These are phyloP conservation scores for Melanaphis sacchari DNA, from an alignment of 1,140 invertebrate genomes.

Conservation along the genomic window DNA sequence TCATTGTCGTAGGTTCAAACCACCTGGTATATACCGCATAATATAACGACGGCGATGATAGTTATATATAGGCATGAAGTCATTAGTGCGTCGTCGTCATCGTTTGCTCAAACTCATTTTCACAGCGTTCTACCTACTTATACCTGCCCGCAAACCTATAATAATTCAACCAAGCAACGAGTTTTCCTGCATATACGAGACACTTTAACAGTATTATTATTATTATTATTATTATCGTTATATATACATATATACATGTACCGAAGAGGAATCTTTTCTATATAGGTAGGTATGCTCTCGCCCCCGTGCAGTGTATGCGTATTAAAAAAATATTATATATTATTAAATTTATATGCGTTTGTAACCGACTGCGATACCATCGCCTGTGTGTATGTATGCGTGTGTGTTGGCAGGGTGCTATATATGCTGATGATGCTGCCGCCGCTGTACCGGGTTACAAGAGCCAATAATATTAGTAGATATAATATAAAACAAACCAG, in stretches of 20 bases:
- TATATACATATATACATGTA: neutral
- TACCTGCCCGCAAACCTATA: neutral
- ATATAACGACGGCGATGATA: neutral
- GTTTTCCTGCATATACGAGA: neutral
- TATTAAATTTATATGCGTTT: neutral
- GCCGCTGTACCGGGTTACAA: neutral
- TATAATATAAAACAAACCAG: conserved; percentile 23
- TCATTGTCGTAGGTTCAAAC: neutral
- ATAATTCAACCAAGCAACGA: conserved; percentile 1
- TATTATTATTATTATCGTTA: neutral
- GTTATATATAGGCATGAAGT: neutral
- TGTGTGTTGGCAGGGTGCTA: conserved; percentile 38
- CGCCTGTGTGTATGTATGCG: neutral
- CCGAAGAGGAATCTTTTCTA: neutral
- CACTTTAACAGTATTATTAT: conserved; percentile 13
- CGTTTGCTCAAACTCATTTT: conserved; percentile 28
- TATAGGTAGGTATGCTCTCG: neutral
- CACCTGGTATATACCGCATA: neutral
- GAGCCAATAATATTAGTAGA: conserved; percentile 37
- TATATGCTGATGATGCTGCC: neutral
- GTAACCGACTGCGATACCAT: conserved; percentile 16
- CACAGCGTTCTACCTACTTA: neutral
- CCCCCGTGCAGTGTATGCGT: conserved; percentile 4
- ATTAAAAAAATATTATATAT: conserved; percentile 33
- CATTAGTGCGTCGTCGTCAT: conserved; percentile 32